Base-by-base conservation (phyloP, 2,113 vertebrate genomes). In the Equus quagga region DNA sequence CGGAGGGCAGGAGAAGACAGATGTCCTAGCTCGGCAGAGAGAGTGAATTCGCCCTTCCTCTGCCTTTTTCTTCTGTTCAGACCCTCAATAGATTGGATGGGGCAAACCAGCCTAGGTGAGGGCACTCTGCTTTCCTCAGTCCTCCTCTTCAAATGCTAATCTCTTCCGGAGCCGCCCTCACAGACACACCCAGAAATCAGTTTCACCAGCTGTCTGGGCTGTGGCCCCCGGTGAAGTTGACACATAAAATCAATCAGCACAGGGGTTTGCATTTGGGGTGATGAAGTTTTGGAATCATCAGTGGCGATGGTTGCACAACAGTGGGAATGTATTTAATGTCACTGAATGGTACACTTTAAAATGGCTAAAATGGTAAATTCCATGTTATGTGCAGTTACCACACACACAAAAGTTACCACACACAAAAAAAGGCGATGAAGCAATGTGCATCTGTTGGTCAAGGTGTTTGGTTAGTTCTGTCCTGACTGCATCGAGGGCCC, bases 91-190 rank as follows among this genome's bases (percentile, higher is more conserved):
- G 44, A 6, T 0, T 1, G 24, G n/a, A 12, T 4, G 88, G 2
- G 0, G 4, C 51, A 13, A 49, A 0, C 23, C 28, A 4, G 9
- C 64, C 3, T 4, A 1, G 49, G 19, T 1, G 26, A 49, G 8
- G 62, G 49, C 12, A 0, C 1, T 5, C 26, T 33, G 8, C 60
- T 56, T 21, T 18, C 7, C 41, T 33, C 18, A 0, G 18, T 1
- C 28, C 28, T 2, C 46, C 56, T 9, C 12, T 1, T 6, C 70
- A 73, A 10, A 23, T 0, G 11, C 88, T 41, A 6, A 23, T 23
- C 33, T 54, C 12, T 14, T 51, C 60, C 88, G 28, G 24, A 28
- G n/a, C 18, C 72, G 19, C 24, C 23, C 31, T 51, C 44, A 6
- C 9, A 62, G 67, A 36, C 56, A 51, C 69, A 31, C 12, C 69